phyloP scores from a whole-genome alignment of 2,888 invertebrate species.

The Epinotia brunnichana region DNA sequence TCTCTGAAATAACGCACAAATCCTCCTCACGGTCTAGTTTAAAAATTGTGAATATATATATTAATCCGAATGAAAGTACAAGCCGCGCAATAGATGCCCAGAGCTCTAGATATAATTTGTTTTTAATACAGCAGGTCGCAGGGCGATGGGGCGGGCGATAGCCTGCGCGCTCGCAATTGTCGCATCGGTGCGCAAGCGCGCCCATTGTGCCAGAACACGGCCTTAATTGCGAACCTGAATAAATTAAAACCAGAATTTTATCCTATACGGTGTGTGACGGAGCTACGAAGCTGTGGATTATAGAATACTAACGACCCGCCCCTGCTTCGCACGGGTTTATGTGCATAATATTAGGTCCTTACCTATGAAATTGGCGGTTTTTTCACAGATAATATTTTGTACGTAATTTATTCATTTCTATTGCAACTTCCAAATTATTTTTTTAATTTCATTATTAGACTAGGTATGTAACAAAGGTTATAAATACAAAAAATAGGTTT shows the following conservation, averaged over 20 bases:
- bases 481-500: too few relatives aligned
- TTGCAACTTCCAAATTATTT: too few relatives aligned
- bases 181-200: conserved; percentile 70
- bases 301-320: too few relatives aligned
- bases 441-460: too few relatives aligned
- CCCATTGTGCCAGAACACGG: conserved; percentile 77
- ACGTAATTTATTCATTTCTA: too few relatives aligned
- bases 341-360: too few relatives aligned
- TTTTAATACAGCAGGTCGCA: conserved; percentile 38
- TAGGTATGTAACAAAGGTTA: too few relatives aligned
- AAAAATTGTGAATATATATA: neutral
- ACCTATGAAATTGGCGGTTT: too few relatives aligned
- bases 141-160: conserved; percentile 67
- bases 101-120: conserved; percentile 34
- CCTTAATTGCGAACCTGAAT: conserved; percentile 80
- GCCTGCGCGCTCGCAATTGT: conserved; percentile 78
- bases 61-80: neutral
- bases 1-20: too few relatives aligned
- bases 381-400: too few relatives aligned
- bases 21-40: too few relatives aligned
- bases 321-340: too few relatives aligned
- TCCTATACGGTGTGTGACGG: conserved; percentile 63
- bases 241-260: conserved; percentile 80
- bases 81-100: neutral
- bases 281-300: conserved; percentile 55